Evolutionary conservation across 2,888 invertebrate species (phyloP).

Genomic region (Tipula unca): DNA sequence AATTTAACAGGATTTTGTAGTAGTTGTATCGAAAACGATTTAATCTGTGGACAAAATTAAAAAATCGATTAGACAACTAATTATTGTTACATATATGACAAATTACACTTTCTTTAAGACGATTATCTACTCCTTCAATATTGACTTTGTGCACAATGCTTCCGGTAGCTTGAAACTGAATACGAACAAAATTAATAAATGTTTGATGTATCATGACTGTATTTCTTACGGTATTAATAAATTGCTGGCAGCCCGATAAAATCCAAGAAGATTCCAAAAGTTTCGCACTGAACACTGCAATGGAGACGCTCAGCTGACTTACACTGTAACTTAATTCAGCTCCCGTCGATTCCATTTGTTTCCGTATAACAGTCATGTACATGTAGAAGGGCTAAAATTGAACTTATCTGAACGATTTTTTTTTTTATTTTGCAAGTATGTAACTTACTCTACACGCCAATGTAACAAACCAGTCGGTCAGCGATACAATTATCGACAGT

Average conservation of each 20-base stretch:
- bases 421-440: neutral
- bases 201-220: neutral
- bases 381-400: neutral
- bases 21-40: neutral
- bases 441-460: neutral
- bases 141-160: neutral
- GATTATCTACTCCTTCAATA: neutral
- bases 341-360: too few relatives aligned
- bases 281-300: neutral
- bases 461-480: neutral
- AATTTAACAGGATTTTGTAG: neutral
- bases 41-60: neutral
- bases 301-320: neutral
- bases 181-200: neutral
- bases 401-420: neutral
- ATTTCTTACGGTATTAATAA: neutral
- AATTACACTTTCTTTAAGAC: neutral
- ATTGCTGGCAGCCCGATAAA: neutral
- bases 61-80: neutral
- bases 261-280: neutral
- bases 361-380: neutral
- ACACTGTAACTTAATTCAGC: neutral
- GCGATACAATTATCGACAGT: neutral
- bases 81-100: neutral
- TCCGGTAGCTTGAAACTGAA: neutral